Conservation (phyloP, 2,113 vertebrate species). For the Chaenogobius annularis region DNA sequence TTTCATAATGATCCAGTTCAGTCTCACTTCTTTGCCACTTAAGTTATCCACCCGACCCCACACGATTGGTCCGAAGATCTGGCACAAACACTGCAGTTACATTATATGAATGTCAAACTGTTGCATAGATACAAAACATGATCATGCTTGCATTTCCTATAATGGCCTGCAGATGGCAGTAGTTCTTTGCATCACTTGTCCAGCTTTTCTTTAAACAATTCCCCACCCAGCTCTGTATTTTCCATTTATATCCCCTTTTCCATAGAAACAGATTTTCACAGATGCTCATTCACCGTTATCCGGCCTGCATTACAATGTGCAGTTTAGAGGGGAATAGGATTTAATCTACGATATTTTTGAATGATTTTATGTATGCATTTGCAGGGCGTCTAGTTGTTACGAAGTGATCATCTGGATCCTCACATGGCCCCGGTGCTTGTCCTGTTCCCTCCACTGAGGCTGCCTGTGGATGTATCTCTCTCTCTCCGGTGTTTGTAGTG, state of each 20-base stretch:
- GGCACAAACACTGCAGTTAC: constrained; percentile 47
- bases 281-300: constrained; percentile 31
- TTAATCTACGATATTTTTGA: constrained; percentile 18
- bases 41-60: neutral
- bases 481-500: constrained; percentile 11
- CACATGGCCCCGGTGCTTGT: constrained; percentile 16
- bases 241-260: constrained; percentile 70
- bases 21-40: neutral
- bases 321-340: constrained; percentile 45
- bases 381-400: constrained; percentile 27
- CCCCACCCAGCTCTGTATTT: constrained; percentile 53
- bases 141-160: neutral
- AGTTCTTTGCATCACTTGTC: constrained; percentile 45
- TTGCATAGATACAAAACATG: neutral
- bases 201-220: constrained; percentile 1
- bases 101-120: constrained; percentile 29
- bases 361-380: constrained; percentile 28
- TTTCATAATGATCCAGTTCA: neutral
- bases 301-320: constrained; percentile 37
- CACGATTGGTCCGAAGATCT: constrained; percentile 45
- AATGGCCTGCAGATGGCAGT: constrained; percentile 65
- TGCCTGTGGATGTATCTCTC: neutral
- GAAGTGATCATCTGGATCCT: constrained; percentile 1
- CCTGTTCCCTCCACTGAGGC: constrained; percentile 9
- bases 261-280: constrained; percentile 68